Evolutionary conservation across 2,113 vertebrate species (phyloP).

Genomic region (Oncorhynchus clarkii): DNA sequence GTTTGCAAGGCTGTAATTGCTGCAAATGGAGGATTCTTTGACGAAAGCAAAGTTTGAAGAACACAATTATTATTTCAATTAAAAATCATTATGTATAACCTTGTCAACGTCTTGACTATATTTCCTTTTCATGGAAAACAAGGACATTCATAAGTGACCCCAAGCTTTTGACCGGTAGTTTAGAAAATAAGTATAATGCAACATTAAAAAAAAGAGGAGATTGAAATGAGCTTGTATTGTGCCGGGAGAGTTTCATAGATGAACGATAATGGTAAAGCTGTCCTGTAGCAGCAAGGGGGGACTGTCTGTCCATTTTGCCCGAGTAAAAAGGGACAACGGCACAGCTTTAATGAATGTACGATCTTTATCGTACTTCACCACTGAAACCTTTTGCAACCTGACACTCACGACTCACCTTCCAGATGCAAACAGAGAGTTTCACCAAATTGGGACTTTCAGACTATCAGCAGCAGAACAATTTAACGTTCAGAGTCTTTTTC

Average conservation of each 20-base stretch:
- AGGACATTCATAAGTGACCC: too few species aligned
- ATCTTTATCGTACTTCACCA: not conserved
- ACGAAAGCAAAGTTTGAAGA: too few species aligned
- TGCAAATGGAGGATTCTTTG: too few species aligned
- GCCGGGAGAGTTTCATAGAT: conserved; percentile 10
- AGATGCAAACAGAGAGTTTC: not conserved
- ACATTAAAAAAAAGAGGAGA: not conserved
- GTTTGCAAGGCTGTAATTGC: too few species aligned
- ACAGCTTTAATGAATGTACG: not conserved
- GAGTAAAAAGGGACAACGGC: not conserved
- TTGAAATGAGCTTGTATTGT: conserved; percentile 16
- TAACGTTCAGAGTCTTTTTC: not conserved
- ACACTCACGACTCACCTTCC: not conserved
- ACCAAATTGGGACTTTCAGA: not conserved
- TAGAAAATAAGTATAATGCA: not conserved
- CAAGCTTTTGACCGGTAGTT: too few species aligned
- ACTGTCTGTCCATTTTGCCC: not conserved
- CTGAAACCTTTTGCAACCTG: not conserved
- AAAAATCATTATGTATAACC: too few species aligned
- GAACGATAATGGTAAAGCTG: conserved; percentile 1
- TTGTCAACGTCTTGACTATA: too few species aligned
- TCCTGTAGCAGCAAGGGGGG: not conserved
- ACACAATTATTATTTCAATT: too few species aligned
- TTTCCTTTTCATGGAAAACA: too few species aligned
- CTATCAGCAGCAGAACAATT: not conserved